Conservation (phyloP, 2,113 vertebrate species). For the Tor tambroides region DNA sequence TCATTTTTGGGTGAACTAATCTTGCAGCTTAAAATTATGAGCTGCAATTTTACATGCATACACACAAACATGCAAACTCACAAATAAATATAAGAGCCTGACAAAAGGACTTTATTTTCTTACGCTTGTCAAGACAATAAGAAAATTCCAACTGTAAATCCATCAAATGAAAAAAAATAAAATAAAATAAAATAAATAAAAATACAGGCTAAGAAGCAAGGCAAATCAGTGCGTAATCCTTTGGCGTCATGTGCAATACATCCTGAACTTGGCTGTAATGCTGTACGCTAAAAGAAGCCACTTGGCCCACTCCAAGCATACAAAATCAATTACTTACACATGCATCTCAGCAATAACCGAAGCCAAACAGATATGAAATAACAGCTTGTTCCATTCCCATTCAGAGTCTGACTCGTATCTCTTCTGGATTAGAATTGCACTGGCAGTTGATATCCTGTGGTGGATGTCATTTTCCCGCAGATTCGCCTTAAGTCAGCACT, state of each 20-base stretch:
- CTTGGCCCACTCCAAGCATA: conserved; percentile 43
- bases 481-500: too few relatives aligned
- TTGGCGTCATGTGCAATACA: conserved; percentile 31
- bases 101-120: conserved; percentile 2
- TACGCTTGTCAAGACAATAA: conserved; percentile 30
- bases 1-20: not conserved
- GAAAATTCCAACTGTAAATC: not conserved
- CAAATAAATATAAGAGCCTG: conserved; percentile 18
- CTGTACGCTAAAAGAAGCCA: conserved; percentile 1
- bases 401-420: conserved; percentile 17
- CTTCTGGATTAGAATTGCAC: not conserved
- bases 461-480: too few relatives aligned
- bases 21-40: not conserved
- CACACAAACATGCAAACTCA: conserved; percentile 30
- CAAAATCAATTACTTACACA: conserved; percentile 42
- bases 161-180: not conserved
- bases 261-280: conserved; percentile 35
- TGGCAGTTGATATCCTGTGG: too few relatives aligned
- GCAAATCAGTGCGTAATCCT: conserved; percentile 30
- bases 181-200: too few relatives aligned
- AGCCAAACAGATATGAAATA: conserved; percentile 44
- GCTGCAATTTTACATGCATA: not conserved
- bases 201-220: not conserved
- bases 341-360: conserved; percentile 25
- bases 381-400: conserved; percentile 37